Conservation (phyloP, 2,888 invertebrate genomes). For the Stenodera caucasica region DNA sequence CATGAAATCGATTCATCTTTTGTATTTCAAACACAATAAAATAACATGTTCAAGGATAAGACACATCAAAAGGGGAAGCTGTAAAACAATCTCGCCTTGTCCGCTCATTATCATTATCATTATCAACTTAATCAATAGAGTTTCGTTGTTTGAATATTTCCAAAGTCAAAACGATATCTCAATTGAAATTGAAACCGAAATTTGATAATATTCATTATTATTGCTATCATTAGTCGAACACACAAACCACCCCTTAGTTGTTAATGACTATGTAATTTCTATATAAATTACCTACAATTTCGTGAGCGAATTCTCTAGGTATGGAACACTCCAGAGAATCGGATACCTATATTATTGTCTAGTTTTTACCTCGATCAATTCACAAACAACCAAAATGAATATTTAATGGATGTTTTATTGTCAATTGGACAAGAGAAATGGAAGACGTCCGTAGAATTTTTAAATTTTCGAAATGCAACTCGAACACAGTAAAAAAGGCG, state of each 20-base stretch:
- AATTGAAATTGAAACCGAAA: background rate
- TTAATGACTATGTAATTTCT: background rate
- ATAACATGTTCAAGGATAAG: background rate
- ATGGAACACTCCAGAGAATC: too few relatives aligned
- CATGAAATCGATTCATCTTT: background rate
- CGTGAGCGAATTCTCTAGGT: too few relatives aligned
- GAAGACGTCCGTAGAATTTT: too few relatives aligned
- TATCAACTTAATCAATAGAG: too few relatives aligned
- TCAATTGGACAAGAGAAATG: too few relatives aligned
- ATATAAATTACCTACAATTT: background rate
- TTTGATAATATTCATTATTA: background rate
- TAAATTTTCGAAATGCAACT: too few relatives aligned
- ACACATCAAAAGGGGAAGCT: background rate
- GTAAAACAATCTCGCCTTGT: background rate
- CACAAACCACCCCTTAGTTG: background rate
- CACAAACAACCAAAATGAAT: too few relatives aligned
- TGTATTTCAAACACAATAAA: background rate
- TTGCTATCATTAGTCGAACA: background rate
- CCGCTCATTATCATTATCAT: background rate
- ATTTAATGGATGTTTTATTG: too few relatives aligned
- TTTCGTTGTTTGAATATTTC: too few relatives aligned
- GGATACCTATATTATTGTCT: too few relatives aligned
- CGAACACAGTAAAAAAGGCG: too few relatives aligned
- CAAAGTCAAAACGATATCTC: background rate
- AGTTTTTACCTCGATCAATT: too few relatives aligned